A percentile compares a stretch with the other conserved stretches of the same genome.
Evolutionary conservation across 2,113 vertebrate species (phyloP).

Genomic region (Amia ocellicauda): DNA sequence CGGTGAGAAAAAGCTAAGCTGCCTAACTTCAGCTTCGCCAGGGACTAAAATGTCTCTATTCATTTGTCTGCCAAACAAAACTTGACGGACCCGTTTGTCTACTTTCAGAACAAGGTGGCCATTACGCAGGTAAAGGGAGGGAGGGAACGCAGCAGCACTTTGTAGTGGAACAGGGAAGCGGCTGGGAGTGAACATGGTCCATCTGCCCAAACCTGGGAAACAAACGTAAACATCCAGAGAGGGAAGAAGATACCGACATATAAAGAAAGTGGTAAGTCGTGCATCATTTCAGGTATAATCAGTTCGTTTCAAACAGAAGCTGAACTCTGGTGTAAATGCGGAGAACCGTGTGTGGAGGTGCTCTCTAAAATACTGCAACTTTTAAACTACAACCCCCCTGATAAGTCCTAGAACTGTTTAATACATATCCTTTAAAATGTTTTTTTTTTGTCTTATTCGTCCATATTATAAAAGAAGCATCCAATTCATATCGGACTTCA

Average conservation of each 20-base stretch:
- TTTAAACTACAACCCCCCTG: not conserved
- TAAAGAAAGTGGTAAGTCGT: conserved; percentile 19
- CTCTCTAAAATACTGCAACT: too few species aligned
- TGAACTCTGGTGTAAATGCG: too few species aligned
- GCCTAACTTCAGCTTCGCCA: too few species aligned
- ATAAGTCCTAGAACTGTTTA: not conserved
- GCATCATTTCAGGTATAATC: not conserved
- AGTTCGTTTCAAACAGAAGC: too few species aligned
- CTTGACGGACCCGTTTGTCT: conserved; percentile 23
- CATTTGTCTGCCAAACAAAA: conserved; percentile 6
- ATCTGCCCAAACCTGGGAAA: not conserved
- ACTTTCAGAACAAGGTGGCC: conserved; percentile 23
- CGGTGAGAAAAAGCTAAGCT: not conserved
- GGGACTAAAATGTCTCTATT: too few species aligned
- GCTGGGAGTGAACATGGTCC: conserved; percentile 3
- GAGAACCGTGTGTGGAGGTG: too few species aligned
- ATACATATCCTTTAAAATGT: not conserved
- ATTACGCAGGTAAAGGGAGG: conserved; percentile 29
- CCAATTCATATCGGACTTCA: too few species aligned
- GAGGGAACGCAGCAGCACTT: not conserved
- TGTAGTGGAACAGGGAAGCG: conserved; percentile 6
- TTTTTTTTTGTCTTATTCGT: too few species aligned
- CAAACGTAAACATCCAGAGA: not conserved
- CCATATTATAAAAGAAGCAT: too few species aligned
- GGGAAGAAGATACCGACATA: not conserved